These are phyloP conservation scores for Cheirogaleus medius DNA, from an alignment of 2,113 vertebrate genomes.

Conservation along the genomic window DNA sequence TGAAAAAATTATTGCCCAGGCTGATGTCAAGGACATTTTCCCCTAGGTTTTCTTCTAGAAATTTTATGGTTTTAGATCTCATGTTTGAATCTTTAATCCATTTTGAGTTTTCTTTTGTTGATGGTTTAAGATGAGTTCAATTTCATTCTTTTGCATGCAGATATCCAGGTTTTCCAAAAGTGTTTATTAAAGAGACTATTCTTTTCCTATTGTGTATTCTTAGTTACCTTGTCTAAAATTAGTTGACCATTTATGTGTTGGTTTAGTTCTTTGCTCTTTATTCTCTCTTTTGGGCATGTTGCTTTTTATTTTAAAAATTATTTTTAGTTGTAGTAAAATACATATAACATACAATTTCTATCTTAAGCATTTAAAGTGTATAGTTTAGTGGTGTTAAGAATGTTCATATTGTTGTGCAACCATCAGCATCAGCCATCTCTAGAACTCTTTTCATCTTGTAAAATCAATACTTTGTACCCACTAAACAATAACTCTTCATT, in stretches of 20 bases:
- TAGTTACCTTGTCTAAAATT: background rate
- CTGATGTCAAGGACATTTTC: background rate
- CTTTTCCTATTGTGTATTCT: background rate
- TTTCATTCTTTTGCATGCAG: background rate
- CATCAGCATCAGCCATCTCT: background rate
- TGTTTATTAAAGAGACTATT: background rate
- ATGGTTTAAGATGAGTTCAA: background rate
- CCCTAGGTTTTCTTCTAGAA: background rate
- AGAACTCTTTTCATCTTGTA: background rate
- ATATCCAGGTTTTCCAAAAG: background rate
- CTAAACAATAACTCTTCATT: background rate
- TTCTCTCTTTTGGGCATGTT: too few relatives aligned
- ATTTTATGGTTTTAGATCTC: background rate
- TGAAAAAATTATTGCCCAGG: background rate
- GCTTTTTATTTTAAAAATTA: too few relatives aligned
- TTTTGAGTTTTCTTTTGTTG: background rate
- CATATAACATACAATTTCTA: too few relatives aligned
- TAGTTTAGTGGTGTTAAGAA: background rate
- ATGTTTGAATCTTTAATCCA: background rate
- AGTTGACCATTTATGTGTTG: background rate
- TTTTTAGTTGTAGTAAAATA: too few relatives aligned
- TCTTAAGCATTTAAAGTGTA: background rate
- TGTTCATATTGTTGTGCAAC: background rate
- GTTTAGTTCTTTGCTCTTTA: background rate
- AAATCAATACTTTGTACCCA: background rate